A percentile compares a stretch with the other conserved stretches of the same genome.
phyloP scores from a whole-genome alignment of 1,140 invertebrate species.

The Drosophila equinoxialis region DNA sequence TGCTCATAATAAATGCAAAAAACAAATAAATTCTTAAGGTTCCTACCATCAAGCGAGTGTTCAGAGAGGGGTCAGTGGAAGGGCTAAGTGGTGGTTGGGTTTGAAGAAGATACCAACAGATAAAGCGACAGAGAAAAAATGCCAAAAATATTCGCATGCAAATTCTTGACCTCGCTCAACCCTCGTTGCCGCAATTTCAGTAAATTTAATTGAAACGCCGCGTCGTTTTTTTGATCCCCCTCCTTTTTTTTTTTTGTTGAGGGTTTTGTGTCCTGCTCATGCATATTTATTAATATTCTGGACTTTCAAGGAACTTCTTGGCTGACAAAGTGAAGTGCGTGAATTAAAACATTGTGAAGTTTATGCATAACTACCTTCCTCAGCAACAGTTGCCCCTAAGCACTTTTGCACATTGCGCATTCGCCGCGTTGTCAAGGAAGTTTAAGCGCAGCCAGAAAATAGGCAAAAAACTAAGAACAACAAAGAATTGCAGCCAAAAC shows the following conservation, averaged over 20 bases:
- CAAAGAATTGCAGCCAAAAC: conserved; percentile 30
- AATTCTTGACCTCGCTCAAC: conserved; percentile 69
- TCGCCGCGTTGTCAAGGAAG: conserved; percentile 53
- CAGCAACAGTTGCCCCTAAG: conserved; percentile 63
- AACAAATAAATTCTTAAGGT: conserved; percentile 69
- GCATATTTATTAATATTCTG: conserved; percentile 67
- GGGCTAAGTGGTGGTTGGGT: not conserved
- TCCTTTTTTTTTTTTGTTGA: not conserved
- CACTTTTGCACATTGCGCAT: conserved; percentile 53
- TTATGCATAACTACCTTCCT: not conserved
- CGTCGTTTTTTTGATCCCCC: no score
- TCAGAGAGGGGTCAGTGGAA: not conserved
- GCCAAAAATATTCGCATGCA: conserved; percentile 69
- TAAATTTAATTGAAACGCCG: conserved; percentile 78
- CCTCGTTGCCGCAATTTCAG: conserved; percentile 56
- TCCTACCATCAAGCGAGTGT: not conserved
- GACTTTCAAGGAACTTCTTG: not conserved
- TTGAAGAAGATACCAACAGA: not conserved
- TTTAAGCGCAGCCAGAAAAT: conserved; percentile 35
- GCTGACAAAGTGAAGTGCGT: not conserved
- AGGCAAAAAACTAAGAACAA: conserved; percentile 7
- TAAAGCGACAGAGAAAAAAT: conserved; percentile 33
- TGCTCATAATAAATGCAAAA: conserved; percentile 76
- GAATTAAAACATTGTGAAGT: conserved; percentile 18
- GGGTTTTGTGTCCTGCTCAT: conserved; percentile 53